Percentiles rank a stretch among this genome's conserved stretches.
These are phyloP conservation scores for Elachura formosa DNA, from an alignment of 2,113 vertebrate species.

Conservation along the genomic window DNA sequence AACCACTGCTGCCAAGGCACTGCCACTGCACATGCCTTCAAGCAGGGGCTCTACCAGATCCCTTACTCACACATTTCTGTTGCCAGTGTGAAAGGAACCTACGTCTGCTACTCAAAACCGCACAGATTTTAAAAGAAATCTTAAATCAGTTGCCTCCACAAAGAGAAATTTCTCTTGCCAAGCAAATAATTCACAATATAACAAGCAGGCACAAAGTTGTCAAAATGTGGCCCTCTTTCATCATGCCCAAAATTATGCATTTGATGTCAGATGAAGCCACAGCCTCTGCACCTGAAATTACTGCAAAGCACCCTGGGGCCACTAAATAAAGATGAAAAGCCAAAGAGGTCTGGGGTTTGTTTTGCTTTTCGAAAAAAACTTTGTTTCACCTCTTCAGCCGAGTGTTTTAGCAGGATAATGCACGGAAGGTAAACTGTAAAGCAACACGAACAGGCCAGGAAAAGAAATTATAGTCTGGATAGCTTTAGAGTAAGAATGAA, in stretches of 20 bases:
- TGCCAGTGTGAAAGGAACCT: constrained; percentile 68
- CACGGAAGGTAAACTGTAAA: constrained; percentile 50
- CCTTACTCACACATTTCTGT: constrained; percentile 55
- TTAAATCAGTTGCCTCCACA: constrained; percentile 76
- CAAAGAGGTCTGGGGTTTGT: neutral
- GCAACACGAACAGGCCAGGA: constrained; percentile 16
- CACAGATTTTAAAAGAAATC: constrained; percentile 62
- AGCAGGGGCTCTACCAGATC: constrained; percentile 28
- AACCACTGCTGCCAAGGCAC: constrained; percentile 62
- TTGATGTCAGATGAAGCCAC: constrained; percentile 44
- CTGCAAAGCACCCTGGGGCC: constrained; percentile 58
- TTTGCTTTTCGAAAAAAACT: neutral
- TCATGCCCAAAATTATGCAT: neutral
- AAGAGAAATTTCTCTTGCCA: constrained; percentile 56
- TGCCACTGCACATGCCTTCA: constrained; percentile 19
- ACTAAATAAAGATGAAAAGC: constrained; percentile 36
- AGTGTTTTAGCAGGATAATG: constrained; percentile 62
- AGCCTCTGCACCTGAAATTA: constrained; percentile 37
- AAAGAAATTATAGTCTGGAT: constrained; percentile 19
- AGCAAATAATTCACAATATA: constrained; percentile 50
- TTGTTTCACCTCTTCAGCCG: constrained; percentile 19
- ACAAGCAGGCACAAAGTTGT: constrained; percentile 60
- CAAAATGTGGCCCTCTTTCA: constrained; percentile 37
- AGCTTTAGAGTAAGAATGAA: constrained; percentile 22
- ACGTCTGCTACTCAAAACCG: constrained; percentile 72